phyloP scores from a whole-genome alignment of 2,797 vertebrate genomes.

The Hybognathus amarus region DNA sequence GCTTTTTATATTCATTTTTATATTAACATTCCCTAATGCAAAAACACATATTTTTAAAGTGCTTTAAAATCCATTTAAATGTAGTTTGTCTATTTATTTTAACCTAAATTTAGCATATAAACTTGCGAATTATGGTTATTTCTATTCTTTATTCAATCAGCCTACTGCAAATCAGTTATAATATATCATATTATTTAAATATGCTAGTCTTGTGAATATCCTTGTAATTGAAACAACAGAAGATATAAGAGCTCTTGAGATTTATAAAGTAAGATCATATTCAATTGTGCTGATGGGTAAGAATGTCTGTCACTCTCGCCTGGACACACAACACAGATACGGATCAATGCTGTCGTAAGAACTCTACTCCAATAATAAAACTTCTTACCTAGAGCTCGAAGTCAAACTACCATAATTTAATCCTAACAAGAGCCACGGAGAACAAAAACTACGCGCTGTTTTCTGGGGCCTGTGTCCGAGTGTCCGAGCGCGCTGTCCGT shows the following conservation, averaged over 20 bases:
- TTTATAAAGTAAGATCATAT: neutral
- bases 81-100: neutral
- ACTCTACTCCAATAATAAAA: slow-evolving; percentile 34
- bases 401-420: slow-evolving; percentile 3
- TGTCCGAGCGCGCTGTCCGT: slow-evolving; percentile 56
- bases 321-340: slow-evolving; percentile 24
- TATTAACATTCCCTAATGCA: neutral
- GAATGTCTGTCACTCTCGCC: slow-evolving; percentile 24
- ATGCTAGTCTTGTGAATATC: neutral
- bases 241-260: neutral
- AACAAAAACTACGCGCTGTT: slow-evolving; percentile 1
- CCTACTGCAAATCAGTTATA: neutral
- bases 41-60: neutral
- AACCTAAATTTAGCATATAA: neutral
- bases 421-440: neutral
- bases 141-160: neutral
- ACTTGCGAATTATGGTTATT: neutral
- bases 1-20: too few species aligned
- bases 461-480: slow-evolving; percentile 43
- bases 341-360: slow-evolving; percentile 8
- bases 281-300: neutral
- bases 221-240: neutral
- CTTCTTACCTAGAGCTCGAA: slow-evolving; percentile 24
- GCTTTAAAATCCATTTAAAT: neutral
- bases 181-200: neutral